phyloP scores from a whole-genome alignment of 35 echinoderm and acorn worm species.

The Chiridota heheva region DNA sequence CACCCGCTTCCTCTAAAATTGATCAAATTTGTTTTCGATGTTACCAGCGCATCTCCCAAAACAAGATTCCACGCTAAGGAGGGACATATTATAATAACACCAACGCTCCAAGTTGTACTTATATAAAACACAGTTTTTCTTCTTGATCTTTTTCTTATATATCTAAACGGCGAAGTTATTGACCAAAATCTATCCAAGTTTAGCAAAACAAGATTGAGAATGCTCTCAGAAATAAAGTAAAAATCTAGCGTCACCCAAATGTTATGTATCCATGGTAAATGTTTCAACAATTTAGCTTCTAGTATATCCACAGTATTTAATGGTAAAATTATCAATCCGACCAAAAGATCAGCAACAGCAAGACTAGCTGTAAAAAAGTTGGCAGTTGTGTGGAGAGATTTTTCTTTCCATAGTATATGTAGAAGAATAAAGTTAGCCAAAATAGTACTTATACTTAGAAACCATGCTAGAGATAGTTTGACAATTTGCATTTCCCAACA shows the following conservation, averaged over 20 bases:
- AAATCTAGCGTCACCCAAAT: slow-evolving; percentile 80
- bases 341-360: slow-evolving; percentile 64
- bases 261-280: slow-evolving; percentile 6
- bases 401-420: slow-evolving; percentile 57
- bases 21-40: slow-evolving; percentile 67
- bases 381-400: slow-evolving; percentile 62
- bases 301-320: slow-evolving; percentile 60
- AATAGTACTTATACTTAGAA: too few relatives aligned
- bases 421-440: too few relatives aligned
- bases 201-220: slow-evolving; percentile 68
- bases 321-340: slow-evolving; percentile 67
- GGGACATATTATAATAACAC: slow-evolving; percentile 54
- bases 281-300: slow-evolving; percentile 26
- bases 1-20: slow-evolving; percentile 57
- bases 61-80: slow-evolving; percentile 69
- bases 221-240: slow-evolving; percentile 66
- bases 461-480: too few relatives aligned
- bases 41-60: slow-evolving; percentile 46
- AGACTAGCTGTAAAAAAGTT: slow-evolving; percentile 67
- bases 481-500: too few relatives aligned
- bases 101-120: slow-evolving; percentile 69
- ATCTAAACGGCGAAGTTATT: slow-evolving; percentile 79
- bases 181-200: slow-evolving; percentile 88
- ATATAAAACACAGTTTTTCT: slow-evolving; percentile 59
- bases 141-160: slow-evolving; percentile 72